Conservation (phyloP, 2,888 invertebrate species). For the Rugalucina vietnamica region DNA sequence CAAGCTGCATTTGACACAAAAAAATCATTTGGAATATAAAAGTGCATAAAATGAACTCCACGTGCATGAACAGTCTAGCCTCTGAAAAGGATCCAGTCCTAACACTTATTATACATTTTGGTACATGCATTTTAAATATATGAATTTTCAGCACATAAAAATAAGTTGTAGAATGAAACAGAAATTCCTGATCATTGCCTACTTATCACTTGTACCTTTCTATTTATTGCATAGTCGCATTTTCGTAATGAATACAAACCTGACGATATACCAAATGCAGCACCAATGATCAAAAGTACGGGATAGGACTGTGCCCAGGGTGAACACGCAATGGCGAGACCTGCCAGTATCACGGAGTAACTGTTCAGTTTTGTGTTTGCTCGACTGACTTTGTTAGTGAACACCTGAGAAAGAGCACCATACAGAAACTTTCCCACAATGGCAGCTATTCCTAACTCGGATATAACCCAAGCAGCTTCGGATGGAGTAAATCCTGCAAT, state of each 20-base stretch:
- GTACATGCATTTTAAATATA: too few relatives aligned
- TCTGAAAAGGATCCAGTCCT: too few relatives aligned
- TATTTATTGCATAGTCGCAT: too few relatives aligned
- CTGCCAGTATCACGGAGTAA: background rate
- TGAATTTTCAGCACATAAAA: too few relatives aligned
- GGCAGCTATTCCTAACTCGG: background rate
- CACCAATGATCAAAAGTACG: background rate
- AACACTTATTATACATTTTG: too few relatives aligned
- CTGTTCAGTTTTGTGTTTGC: background rate
- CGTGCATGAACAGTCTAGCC: too few relatives aligned
- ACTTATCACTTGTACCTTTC: too few relatives aligned
- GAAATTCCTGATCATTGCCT: too few relatives aligned
- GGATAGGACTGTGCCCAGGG: background rate
- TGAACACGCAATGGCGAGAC: background rate
- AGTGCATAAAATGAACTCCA: too few relatives aligned
- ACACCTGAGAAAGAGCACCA: background rate
- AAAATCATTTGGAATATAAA: too few relatives aligned
- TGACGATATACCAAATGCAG: background rate
- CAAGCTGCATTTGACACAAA: too few relatives aligned
- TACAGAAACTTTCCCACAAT: background rate
- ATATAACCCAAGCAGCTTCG: background rate
- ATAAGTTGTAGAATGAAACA: too few relatives aligned
- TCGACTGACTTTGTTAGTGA: background rate
- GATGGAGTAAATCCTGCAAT: background rate
- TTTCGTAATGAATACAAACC: background rate